Evolutionary conservation across 2,797 vertebrate genomes (phyloP), one percentile per base, ranked within the genome.

Genomic region (Cercopithecus petaurista): DNA sequence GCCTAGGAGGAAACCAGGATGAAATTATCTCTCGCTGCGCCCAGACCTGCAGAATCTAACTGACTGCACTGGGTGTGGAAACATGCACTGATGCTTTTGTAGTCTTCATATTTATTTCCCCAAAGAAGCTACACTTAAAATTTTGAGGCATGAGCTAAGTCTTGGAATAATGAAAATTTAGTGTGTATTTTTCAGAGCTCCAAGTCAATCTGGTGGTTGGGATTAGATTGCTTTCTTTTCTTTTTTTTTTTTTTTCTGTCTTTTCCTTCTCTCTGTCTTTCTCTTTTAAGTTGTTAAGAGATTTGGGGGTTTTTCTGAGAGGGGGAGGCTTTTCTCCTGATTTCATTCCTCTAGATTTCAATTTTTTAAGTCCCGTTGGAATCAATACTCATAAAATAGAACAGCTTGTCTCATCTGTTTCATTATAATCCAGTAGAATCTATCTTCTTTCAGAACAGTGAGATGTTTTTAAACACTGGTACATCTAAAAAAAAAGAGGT

Each of bases 311-410:
- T 12, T 92, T 84, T 87, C 9, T 89, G 24, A 22, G n/a, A 7
- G 24, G 7, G 8, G 3, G 10, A 90, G 64, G 48, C 28, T 72
- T 87, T 98, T 86, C 96, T 97, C 95, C 61, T 95, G 87, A 67
- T 98, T 96, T 95, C 76, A 98, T 97, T 98, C 93, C 89, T 97
- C 95, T 97, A 90, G 84, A 39, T 95, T 97, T 81, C 97, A 97
- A 61, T 97, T 98, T 98, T 98, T 95, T 79, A 96, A 94, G 92
- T 97, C 85, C 88, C 64, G 24, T 72, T 96, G 88, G 89, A 97
- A 97, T 97, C 98, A 97, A 84, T 96, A 96, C 87, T 97, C 93
- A 84, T 93, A 95, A 97, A 97, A 97, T 96, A 93, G 96, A 98
- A 73, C 92, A 97, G 84, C 96, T 96, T 96, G 76, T 94, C 82